Evolutionary conservation across 2,888 invertebrate genomes (phyloP), one percentile per base, ranked within the genome.

Genomic region (Aethes cnicana): DNA sequence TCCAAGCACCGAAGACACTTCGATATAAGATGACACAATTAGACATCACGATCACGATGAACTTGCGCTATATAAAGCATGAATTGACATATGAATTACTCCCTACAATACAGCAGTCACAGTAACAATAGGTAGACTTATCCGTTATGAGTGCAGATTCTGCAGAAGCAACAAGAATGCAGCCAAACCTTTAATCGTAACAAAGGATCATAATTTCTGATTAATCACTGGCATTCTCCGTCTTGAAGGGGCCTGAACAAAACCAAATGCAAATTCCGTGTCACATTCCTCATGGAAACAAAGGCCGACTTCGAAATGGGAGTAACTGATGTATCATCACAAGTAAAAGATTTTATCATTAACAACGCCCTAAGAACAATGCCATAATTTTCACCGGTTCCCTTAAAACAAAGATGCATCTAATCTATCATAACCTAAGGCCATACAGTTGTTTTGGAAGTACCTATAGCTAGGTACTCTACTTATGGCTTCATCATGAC

Each of bases 201-300:
- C 50, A 50, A 50, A 50, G 50, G 23, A 30, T 36, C 36, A 50
- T 50, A 44, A 50, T 44, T 50, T 28, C 14, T 35, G 43, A 44
- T 32, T 36, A 44, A 44, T 43, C 50, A 21, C 30, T 50, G 50
- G 43, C 50, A 37, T 12, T 33, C 33, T 44, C 50, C 43, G 28
- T 43, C 43, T 36, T 30, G 43, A 50, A 42, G 36, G 43, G 50
- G 6, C 26, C 28, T 23, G 43, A 50, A 50, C 36, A 25, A 39
- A 52, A 39, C 32, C 17, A 46, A 52, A 46, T 52, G 52, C 52
- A 52, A 52, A 52, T 52, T 43, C 16, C 6, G 39, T 39, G 52
- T 46, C 39, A 52, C 52, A 44, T 44, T 18, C 37, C 37, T 46
- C 37, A 50, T 44, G 11, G 14, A 37, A 52, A 52, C 52, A 46